A percentile compares a stretch with the other conserved stretches of the same genome.
Conservation (phyloP, 2,888 invertebrate species). For the Epicampocera succincta region DNA sequence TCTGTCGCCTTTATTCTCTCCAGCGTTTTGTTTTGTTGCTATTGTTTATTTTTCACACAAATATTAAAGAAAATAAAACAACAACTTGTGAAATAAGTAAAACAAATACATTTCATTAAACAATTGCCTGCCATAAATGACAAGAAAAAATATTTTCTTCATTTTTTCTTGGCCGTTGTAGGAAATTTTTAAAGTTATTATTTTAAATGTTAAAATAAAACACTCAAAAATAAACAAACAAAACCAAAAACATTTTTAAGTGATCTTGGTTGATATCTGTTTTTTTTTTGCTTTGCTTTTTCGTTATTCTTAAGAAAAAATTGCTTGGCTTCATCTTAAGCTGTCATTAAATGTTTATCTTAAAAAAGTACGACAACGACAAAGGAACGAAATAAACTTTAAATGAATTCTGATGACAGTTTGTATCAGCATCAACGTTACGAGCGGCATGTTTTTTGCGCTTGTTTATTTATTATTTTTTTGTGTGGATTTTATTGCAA, state of each 20-base stretch:
- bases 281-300: too few relatives aligned
- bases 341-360: slow-evolving; percentile 69
- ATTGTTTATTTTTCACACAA: slow-evolving; percentile 68
- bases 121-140: slow-evolving; percentile 30
- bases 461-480: slow-evolving; percentile 17
- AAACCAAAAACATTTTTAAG: slow-evolving; percentile 34
- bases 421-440: slow-evolving; percentile 66
- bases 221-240: slow-evolving; percentile 28
- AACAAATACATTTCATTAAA: slow-evolving; percentile 53
- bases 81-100: slow-evolving; percentile 52
- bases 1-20: background rate
- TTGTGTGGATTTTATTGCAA: slow-evolving; percentile 17
- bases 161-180: background rate
- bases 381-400: slow-evolving; percentile 56
- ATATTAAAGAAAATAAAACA: slow-evolving; percentile 48
- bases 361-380: slow-evolving; percentile 58
- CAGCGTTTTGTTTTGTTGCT: slow-evolving; percentile 6
- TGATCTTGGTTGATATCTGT: slow-evolving; percentile 40
- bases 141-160: slow-evolving; percentile 2
- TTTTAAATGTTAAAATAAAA: slow-evolving; percentile 7
- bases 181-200: slow-evolving; percentile 4
- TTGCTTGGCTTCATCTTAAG: slow-evolving; percentile 60
- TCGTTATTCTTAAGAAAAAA: slow-evolving; percentile 21
- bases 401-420: slow-evolving; percentile 70
- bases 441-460: slow-evolving; percentile 46